phyloP scores from a whole-genome alignment of 2,113 vertebrate species.

The Oreocharis arfaki region DNA sequence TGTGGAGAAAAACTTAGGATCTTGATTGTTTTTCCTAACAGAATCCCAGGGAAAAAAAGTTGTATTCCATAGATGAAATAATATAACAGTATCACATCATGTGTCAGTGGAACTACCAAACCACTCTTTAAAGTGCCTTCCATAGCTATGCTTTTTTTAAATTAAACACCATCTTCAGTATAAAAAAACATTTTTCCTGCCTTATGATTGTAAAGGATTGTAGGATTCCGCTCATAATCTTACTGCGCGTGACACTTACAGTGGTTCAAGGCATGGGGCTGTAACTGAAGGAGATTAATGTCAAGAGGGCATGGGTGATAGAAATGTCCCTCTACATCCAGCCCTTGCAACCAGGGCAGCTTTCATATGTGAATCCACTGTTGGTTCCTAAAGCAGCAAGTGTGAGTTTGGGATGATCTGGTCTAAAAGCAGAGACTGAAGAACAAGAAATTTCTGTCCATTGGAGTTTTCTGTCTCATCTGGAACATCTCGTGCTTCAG shows the following conservation, averaged over 20 bases:
- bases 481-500: not conserved
- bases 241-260: not conserved
- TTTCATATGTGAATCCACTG: not conserved
- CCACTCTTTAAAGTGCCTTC: not conserved
- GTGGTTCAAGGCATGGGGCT: not conserved
- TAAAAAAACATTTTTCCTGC: not conserved
- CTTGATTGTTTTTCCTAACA: not conserved
- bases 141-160: not conserved
- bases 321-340: not conserved
- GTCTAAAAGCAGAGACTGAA: not conserved
- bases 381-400: not conserved
- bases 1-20: not conserved
- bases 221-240: not conserved
- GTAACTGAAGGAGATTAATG: not conserved
- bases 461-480: not conserved
- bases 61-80: not conserved
- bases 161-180: not conserved
- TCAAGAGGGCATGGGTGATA: not conserved
- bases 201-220: not conserved
- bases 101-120: not conserved
- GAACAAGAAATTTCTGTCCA: not conserved
- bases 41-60: not conserved
- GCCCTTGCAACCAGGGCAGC: not conserved
- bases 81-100: not conserved
- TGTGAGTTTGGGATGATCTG: not conserved